Base-by-base conservation (phyloP, 2,797 vertebrate species). In the Falco columbarius region DNA sequence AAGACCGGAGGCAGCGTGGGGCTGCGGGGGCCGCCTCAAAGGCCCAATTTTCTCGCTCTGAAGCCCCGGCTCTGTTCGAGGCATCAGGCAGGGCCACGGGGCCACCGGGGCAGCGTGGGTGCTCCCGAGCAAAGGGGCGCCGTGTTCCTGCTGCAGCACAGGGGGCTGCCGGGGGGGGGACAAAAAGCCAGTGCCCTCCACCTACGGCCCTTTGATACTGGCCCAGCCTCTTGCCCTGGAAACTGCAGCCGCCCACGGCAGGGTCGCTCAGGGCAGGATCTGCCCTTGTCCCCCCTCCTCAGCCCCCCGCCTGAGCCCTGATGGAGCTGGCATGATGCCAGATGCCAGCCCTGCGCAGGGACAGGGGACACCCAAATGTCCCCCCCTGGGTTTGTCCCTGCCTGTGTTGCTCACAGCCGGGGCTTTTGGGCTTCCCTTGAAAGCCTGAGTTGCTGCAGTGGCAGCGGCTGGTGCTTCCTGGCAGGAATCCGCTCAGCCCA, bases 1-100 rank as follows among this genome's bases (percentile, higher is more conserved):
- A 15, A 0, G 1, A 70, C 34, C 44, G 13, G 46, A 52, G 85
- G 85, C 63, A 23, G 54, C 3, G 7, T 2, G 8, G 84, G 54
- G 36, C 84, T 80, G 91, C 49, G 77, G 90, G 76, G 95, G 89
- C 88, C 0, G 70, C 70, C 62, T 95, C 92, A 96, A 96, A 93
- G 93, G 74, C 34, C 13, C 66, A 0, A 44, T 94, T 91, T 92
- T 92, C 54, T 80, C 0, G 3, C 65, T 82, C 47, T 94, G 93
- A 95, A 95, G 81, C 75, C 75, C 72, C 0, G 10, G 42, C 94
- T 91, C 85, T 94, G 93, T 91, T 87, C 0, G 1, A 2, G 1
- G 76, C 4, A 0, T 3, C 58, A 4, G 73, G 52, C 75, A 66
- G 86, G 68, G 71, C 87, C 5, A 1, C 0, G 5, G 66, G 79